phyloP scores from a whole-genome alignment of 2,797 vertebrate genomes.

The Pipistrellus kuhlii region DNA sequence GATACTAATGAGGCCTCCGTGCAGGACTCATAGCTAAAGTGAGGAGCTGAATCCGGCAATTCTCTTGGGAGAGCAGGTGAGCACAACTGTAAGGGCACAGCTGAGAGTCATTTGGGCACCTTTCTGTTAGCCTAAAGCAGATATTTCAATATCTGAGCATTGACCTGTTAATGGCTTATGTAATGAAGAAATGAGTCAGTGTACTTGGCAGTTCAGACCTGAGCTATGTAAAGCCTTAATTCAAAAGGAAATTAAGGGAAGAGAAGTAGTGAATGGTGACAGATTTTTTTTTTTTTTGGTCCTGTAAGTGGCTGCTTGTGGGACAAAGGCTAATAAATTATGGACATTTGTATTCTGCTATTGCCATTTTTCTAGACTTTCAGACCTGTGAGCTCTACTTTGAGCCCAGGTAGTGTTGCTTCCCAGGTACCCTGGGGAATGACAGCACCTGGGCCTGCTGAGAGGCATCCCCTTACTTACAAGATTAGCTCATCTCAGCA shows the following conservation, averaged over 20 bases:
- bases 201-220: conserved; percentile 79
- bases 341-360: not conserved
- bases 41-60: conserved; percentile 55
- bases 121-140: conserved; percentile 80
- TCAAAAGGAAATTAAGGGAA: conserved; percentile 42
- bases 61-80: conserved; percentile 73
- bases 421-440: not conserved
- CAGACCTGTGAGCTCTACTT: not conserved
- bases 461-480: not conserved
- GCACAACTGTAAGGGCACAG: conserved; percentile 62
- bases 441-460: not conserved
- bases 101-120: conserved; percentile 79
- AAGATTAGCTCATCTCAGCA: not conserved
- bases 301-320: not conserved
- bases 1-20: conserved; percentile 79
- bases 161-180: conserved; percentile 81
- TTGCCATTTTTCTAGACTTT: not conserved
- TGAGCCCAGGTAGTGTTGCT: not conserved
- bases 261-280: not conserved
- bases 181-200: conserved; percentile 84
- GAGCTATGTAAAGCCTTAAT: conserved; percentile 69
- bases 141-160: conserved; percentile 76
- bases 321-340: not conserved
- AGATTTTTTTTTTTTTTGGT: not conserved
- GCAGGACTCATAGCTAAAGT: conserved; percentile 74